Base-by-base conservation (phyloP, 2,888 invertebrate genomes). In the Drosophila infuscata region DNA sequence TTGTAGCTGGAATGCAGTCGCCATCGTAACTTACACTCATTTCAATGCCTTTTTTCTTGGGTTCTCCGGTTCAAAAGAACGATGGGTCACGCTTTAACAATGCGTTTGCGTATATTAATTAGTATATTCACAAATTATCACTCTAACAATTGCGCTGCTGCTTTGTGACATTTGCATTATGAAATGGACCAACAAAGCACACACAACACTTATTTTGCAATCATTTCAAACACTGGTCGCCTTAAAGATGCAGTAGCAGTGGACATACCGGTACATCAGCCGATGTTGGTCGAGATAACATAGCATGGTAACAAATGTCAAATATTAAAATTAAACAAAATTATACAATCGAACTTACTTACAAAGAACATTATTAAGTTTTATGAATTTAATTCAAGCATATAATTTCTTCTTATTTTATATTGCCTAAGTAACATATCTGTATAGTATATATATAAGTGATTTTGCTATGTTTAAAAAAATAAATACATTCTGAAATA, bases 1-100 rank as follows among this genome's bases (percentile, higher is more conserved):
- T 20, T 33, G 58, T 67, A 49, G 61, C 70, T 70, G 51, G 57
- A 65, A 59, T 54, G 70, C 54, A 65, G 43, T 12, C 53, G 56
- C 64, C 62, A 17, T 64, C 60, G 51, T 60, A 70, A 91, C 91
- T 91, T 88, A 91, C 91, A 91, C 92, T 89, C 91, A 91, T 91
- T 80, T 91, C 85, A 87, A 91, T 90, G 83, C 79, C 76, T 80
- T 75, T 74, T 54, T 66, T 58, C 62, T 46, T 29, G 35, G 56
- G 43, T 68, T 63, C 59, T 72, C 25, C 32, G 71, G 51, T 66
- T 68, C 41, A 82, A 78, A 67, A 79, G 66, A 64, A 65, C 49
- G 69, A 61, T 82, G 85, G 57, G 66, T 86, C 84, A 87, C 79
- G 36, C 35, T 20, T 48, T 11, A 54, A 66, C 61, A 75, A 79